Evolutionary conservation across 2,888 invertebrate species (phyloP).

Genomic region (Tetragonisca angustula): DNA sequence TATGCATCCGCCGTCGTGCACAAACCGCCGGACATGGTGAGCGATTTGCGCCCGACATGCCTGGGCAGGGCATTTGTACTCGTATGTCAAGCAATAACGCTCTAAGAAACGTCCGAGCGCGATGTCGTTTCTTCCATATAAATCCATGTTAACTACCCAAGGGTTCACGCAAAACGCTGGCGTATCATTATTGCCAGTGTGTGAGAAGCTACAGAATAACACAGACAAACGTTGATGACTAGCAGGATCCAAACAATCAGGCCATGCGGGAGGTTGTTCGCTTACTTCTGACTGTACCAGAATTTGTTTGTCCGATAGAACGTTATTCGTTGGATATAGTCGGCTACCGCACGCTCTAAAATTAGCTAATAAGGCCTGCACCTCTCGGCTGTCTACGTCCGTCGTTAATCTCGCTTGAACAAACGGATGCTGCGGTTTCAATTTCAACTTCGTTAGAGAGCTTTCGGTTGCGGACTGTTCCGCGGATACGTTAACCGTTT

Average conservation of each 20-base stretch:
- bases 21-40: conserved; percentile 87
- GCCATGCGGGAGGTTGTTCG: conserved; percentile 53
- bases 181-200: conserved; percentile 88
- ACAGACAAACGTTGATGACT: conserved; percentile 95
- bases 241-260: conserved; percentile 91
- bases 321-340: conserved; percentile 73
- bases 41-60: conserved; percentile 84
- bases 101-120: conserved; percentile 97
- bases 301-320: conserved; percentile 61
- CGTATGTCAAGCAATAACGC: conserved; percentile 94
- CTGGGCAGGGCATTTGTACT: conserved; percentile 90
- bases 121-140: conserved; percentile 98
- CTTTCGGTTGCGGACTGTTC: conserved; percentile 63
- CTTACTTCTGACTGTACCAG: conserved; percentile 28
- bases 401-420: conserved; percentile 89
- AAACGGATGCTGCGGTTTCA: conserved; percentile 90
- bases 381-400: conserved; percentile 87
- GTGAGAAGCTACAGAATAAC: conserved; percentile 94
- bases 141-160: conserved; percentile 96
- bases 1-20: conserved; percentile 95
- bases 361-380: conserved; percentile 91
- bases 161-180: conserved; percentile 96
- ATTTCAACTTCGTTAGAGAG: conserved; percentile 71
- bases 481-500: conserved; percentile 60
- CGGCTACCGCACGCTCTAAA: conserved; percentile 94